Conservation (phyloP, 1,140 invertebrate genomes). For the Ylistrum balloti region DNA sequence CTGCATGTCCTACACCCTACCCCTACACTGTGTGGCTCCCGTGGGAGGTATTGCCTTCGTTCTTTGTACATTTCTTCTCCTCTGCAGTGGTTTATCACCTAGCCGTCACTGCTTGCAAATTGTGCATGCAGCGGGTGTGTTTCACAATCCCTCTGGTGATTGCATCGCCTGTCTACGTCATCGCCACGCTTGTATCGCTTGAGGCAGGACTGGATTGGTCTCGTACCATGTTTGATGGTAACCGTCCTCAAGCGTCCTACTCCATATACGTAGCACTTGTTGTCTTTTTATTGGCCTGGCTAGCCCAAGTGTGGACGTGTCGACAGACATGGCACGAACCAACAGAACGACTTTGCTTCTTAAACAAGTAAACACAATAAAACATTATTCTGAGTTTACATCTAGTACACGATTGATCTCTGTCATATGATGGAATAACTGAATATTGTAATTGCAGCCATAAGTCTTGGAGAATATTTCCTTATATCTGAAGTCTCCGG, state of each 20-base stretch:
- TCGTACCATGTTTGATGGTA: background rate
- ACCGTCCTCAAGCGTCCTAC: background rate
- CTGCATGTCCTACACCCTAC: background rate
- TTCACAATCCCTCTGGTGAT: constrained; percentile 71
- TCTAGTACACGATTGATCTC: no score
- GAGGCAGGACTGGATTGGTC: constrained; percentile 41
- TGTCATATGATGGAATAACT: no score
- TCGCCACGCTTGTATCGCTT: constrained; percentile 54
- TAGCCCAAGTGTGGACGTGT: constrained; percentile 57
- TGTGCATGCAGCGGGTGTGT: constrained; percentile 69
- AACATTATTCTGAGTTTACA: no score
- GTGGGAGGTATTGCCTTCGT: constrained; percentile 46
- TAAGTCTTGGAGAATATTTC: no score
- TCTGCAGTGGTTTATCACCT: constrained; percentile 68
- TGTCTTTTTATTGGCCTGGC: constrained; percentile 46
- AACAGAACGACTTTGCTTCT: constrained; percentile 34
- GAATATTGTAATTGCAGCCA: no score
- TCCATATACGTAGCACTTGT: constrained; percentile 10
- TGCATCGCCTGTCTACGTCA: constrained; percentile 63
- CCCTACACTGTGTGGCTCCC: background rate
- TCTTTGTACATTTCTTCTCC: constrained; percentile 65
- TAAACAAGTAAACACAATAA: background rate
- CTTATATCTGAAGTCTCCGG: no score
- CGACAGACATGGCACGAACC: constrained; percentile 51
- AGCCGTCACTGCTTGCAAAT: constrained; percentile 67